Percentiles rank a stretch among this genome's conserved stretches.
These are phyloP conservation scores for Tribolium freemani DNA, from an alignment of 2,888 invertebrate species.

Conservation along the genomic window DNA sequence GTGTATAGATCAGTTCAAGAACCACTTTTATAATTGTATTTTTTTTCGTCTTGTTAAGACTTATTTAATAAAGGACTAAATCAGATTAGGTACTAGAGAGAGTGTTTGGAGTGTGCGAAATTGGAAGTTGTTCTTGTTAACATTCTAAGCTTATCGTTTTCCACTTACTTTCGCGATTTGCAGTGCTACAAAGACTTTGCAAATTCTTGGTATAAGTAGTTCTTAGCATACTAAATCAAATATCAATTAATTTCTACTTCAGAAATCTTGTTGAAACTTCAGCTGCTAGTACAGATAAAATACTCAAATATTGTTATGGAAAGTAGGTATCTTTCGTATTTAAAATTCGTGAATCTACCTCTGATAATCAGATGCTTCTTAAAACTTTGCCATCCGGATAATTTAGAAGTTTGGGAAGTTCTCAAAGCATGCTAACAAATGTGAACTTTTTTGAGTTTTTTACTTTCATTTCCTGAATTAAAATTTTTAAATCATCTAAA, in stretches of 20 bases:
- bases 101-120: conserved; percentile 3
- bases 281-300: not conserved
- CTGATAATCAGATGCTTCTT: not conserved
- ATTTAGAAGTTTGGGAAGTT: not conserved
- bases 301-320: not conserved
- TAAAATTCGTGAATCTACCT: not conserved
- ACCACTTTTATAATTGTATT: too few species aligned
- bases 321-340: not conserved
- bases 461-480: too few species aligned
- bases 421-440: not conserved
- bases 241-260: too few species aligned
- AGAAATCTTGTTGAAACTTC: not conserved
- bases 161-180: conserved; percentile 12
- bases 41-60: too few species aligned
- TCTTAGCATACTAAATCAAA: not conserved
- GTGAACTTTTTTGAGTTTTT: not conserved
- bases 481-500: too few species aligned
- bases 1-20: too few species aligned
- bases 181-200: not conserved
- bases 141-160: conserved; percentile 22
- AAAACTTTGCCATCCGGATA: not conserved
- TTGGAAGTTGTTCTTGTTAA: conserved; percentile 20
- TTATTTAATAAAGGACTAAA: too few species aligned
- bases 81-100: not conserved
- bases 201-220: not conserved